Evolutionary conservation across 1,140 invertebrate genomes (phyloP).

Genomic region (Bemisia tabaci): DNA sequence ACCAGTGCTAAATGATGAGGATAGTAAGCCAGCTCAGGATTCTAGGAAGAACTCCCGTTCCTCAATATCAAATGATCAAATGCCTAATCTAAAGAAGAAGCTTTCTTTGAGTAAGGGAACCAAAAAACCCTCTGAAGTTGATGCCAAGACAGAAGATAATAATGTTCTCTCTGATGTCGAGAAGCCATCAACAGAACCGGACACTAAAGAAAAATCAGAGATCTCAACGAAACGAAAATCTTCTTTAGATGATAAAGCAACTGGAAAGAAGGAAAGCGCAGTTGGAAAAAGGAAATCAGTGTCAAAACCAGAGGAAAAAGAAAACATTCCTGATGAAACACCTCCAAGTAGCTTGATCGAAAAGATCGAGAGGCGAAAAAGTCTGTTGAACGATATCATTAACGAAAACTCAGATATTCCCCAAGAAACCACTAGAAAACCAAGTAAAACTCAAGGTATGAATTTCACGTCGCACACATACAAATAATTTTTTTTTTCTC

Average conservation of each 20-base stretch:
- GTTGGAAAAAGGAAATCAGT: conserved; percentile 5
- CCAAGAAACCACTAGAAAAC: not conserved
- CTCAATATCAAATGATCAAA: not conserved
- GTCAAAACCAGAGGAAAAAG: conserved; percentile 3
- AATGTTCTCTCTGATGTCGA: conserved; percentile 8
- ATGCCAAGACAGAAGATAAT: conserved; percentile 6
- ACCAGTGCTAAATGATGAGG: not conserved
- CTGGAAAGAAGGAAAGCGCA: conserved; percentile 2
- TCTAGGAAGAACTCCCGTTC: not conserved
- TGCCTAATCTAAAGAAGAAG: not conserved
- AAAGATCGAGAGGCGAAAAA: not conserved
- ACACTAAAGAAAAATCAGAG: conserved; percentile 2
- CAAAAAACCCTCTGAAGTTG: not conserved
- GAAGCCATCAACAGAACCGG: conserved; percentile 7
- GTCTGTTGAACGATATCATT: not conserved
- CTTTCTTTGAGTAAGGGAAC: not conserved
- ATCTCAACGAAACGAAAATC: conserved; percentile 5
- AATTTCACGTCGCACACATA: not conserved
- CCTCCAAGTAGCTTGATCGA: not conserved
- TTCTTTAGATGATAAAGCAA: conserved; percentile 4
- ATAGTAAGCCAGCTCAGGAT: not conserved
- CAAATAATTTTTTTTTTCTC: not conserved
- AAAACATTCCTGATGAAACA: not conserved
- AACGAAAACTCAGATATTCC: not conserved
- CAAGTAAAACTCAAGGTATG: not conserved